Conservation (phyloP, 2,113 vertebrate genomes). For the Eurystomus gularis region DNA sequence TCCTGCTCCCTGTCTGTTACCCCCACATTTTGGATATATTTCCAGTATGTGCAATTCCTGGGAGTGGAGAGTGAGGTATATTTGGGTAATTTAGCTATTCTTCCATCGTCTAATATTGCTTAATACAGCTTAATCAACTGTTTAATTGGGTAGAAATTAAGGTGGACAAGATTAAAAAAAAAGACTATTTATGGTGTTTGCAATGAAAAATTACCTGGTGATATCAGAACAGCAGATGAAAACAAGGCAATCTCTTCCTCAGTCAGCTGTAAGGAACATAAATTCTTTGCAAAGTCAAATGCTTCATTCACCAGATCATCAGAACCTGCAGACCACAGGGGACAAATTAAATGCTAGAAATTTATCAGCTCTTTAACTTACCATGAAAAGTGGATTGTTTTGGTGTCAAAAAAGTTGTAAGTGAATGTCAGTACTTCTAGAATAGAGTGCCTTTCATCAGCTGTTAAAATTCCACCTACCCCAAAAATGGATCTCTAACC, state of each 20-base stretch:
- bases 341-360: constrained; percentile 20
- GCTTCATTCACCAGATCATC: constrained; percentile 96
- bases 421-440: not conserved
- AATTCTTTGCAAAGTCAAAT: constrained; percentile 98
- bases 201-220: constrained; percentile 84
- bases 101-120: not conserved
- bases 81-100: not conserved
- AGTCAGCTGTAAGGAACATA: constrained; percentile 95
- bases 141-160: not conserved
- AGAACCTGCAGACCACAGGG: constrained; percentile 81
- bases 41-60: not conserved
- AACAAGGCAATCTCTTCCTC: constrained; percentile 98
- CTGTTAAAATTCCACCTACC: not conserved
- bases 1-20: not conserved
- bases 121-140: not conserved
- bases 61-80: not conserved
- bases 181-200: not conserved
- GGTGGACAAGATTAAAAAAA: not conserved
- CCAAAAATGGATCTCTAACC: not conserved
- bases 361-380: not conserved
- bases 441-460: not conserved
- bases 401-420: not conserved
- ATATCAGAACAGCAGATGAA: constrained; percentile 97
- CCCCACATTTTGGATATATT: not conserved
- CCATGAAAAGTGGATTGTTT: not conserved